These are phyloP conservation scores for Poeciliopsis paucimaculata DNA, from an alignment of 2,797 vertebrate genomes.

Conservation along the genomic window DNA sequence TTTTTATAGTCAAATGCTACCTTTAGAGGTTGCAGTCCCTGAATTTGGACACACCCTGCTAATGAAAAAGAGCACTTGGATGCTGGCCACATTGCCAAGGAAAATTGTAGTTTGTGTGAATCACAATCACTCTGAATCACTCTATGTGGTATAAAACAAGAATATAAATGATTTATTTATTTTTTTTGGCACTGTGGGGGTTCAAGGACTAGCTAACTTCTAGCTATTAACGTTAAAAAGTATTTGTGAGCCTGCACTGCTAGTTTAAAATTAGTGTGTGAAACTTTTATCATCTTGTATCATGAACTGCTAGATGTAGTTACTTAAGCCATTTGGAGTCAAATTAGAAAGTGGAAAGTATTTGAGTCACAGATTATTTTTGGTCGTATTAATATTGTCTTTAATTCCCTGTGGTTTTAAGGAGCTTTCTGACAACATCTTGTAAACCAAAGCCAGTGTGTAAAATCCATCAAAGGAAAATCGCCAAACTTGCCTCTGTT, in stretches of 20 bases:
- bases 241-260: not conserved
- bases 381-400: conserved; percentile 63
- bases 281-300: not conserved
- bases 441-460: conserved; percentile 43
- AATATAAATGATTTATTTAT: not conserved
- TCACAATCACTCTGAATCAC: no score
- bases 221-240: no score
- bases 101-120: no score
- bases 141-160: not conserved
- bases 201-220: not conserved
- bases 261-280: not conserved
- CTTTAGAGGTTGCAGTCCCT: not conserved
- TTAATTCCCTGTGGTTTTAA: conserved; percentile 62
- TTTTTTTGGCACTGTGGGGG: not conserved
- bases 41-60: not conserved
- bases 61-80: not conserved
- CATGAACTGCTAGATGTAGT: not conserved
- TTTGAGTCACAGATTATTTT: conserved; percentile 61
- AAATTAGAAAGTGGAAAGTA: conserved; percentile 55
- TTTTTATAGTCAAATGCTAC: not conserved
- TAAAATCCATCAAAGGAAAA: conserved; percentile 38
- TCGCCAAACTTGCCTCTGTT: conserved; percentile 34
- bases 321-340: conserved; percentile 35
- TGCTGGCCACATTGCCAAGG: no score
- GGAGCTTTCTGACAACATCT: conserved; percentile 53